Base-by-base conservation (phyloP, 2,113 vertebrate species). In the Pimephales promelas region DNA sequence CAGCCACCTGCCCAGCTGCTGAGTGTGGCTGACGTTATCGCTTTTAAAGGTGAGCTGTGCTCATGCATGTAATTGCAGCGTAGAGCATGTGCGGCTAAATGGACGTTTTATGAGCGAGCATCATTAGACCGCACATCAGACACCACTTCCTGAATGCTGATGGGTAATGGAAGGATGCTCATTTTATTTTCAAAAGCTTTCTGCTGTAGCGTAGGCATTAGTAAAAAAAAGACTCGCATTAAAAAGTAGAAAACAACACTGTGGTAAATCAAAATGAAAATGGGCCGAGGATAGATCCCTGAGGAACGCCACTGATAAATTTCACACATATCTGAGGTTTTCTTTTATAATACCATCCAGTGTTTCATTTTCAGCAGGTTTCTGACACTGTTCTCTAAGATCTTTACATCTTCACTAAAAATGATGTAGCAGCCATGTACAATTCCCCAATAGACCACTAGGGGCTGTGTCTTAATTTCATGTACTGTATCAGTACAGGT, bases 11-110 rank as follows among this genome's bases (percentile, higher is more conserved):
- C 8, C 57, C 31, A 56, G 61, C 76, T 61, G 56, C 68, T 56
- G 10, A 70, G 34, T 77, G 40, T 34, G 36, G 56, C 57, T 40
- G 52, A 52, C 64, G 71, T 86, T 81, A 88, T 74, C 5, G 24
- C 66, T 68, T 71, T 49, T 68, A 77, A 28, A 76, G 56, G 47
- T 75, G 52, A 85, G 76, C 71, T 62, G 71, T 76, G 31, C 77
- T 77, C 84, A 72, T 72, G 83, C 47, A 82, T 75, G 54, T 82
- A 74, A 86, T 76, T 82, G 81, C 16, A n/a, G 72, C 61, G 36
- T 34, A 73, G 24, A 45, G 49, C 28, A 36, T 24, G 72, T 72
- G 40, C 1, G 3, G 49, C 64, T 83, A 79, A 79, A 80, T 87
- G 83, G 57, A 75, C 11, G 11, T 57, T 85, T 85, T 74, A 87